These are phyloP conservation scores for Bombus terrestris DNA, from an alignment of 1,140 invertebrate species.

Conservation along the genomic window DNA sequence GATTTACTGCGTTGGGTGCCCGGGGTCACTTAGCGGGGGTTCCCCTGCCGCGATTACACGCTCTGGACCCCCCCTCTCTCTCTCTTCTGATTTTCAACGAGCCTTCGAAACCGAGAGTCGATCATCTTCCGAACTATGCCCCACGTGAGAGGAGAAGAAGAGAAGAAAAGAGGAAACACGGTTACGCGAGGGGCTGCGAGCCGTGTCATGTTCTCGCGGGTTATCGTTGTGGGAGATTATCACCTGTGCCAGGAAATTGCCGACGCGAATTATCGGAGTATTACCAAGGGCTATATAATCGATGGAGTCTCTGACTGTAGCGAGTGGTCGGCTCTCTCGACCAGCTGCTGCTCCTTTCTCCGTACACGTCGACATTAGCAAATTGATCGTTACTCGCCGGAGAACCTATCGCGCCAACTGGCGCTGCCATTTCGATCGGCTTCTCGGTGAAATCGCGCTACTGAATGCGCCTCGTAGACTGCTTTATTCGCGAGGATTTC, in stretches of 20 bases:
- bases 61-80: too few relatives aligned
- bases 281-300: slow-evolving; percentile 53
- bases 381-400: slow-evolving; percentile 45
- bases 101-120: slow-evolving; percentile 36
- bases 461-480: slow-evolving; percentile 2
- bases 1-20: slow-evolving; percentile 77
- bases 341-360: background rate
- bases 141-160: too few relatives aligned
- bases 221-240: slow-evolving; percentile 63
- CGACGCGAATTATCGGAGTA: slow-evolving; percentile 57
- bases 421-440: background rate
- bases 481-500: background rate
- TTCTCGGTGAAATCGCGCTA: slow-evolving; percentile 22
- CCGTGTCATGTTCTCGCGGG: slow-evolving; percentile 54
- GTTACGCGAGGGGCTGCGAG: background rate
- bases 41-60: slow-evolving; percentile 24
- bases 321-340: slow-evolving; percentile 10
- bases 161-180: background rate
- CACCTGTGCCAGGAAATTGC: slow-evolving; percentile 57
- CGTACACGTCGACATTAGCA: slow-evolving; percentile 42
- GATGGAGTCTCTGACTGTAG: slow-evolving; percentile 9
- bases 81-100: slow-evolving; percentile 19
- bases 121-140: background rate
- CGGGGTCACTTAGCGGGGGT: slow-evolving; percentile 76
- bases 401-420: background rate